Percentiles rank a stretch among this genome's conserved stretches.
Evolutionary conservation across 1,140 invertebrate species (phyloP).

Genomic region (Zaprionus tsacasi): DNA sequence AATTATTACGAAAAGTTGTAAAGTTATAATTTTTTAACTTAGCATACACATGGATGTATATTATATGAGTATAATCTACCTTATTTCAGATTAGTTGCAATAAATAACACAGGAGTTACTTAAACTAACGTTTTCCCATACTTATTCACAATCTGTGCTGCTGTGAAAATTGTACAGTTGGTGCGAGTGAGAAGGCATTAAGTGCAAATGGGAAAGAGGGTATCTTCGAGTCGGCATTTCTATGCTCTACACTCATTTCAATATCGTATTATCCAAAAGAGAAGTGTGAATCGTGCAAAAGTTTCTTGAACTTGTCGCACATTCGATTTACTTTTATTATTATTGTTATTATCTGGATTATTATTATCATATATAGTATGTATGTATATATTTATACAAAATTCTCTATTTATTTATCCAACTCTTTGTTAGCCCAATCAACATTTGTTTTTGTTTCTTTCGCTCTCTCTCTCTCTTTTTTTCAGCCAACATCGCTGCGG

Average conservation of each 20-base stretch:
- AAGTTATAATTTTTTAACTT: too few relatives aligned
- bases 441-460: conserved; percentile 12
- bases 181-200: too few relatives aligned
- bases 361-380: not conserved
- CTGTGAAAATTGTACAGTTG: too few relatives aligned
- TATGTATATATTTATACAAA: not conserved
- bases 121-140: too few relatives aligned
- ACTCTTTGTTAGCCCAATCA: not conserved
- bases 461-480: not conserved
- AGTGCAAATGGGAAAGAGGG: too few relatives aligned
- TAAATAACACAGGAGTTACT: not conserved
- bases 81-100: not conserved
- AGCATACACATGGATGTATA: too few relatives aligned
- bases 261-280: conserved; percentile 12
- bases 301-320: conserved; percentile 50
- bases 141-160: too few relatives aligned
- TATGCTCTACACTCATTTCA: too few relatives aligned
- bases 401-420: not conserved
- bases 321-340: not conserved
- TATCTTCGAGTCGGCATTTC: too few relatives aligned
- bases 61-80: too few relatives aligned
- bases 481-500: too few relatives aligned
- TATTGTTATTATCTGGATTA: not conserved
- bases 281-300: conserved; percentile 7
- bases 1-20: too few relatives aligned